Base-by-base conservation (phyloP, 1,140 invertebrate genomes). In the Heliconius melpomene region DNA sequence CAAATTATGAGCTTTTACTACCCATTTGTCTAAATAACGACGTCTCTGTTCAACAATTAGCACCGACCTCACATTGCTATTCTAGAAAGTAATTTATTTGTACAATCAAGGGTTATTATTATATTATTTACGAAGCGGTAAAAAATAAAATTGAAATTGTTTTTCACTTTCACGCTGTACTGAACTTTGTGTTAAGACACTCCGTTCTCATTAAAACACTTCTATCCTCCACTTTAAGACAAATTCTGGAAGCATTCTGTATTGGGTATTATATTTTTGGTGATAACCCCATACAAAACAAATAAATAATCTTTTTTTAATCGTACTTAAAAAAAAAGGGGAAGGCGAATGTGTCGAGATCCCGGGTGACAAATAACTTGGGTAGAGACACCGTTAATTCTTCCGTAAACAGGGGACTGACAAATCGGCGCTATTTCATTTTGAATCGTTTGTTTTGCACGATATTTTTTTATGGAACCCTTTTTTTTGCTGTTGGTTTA, bases 21-120 rank as follows among this genome's bases (percentile, higher is more conserved):
- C 78, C 81, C 72, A 80, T 79, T 79, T 73, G 75, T 77, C 74
- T 75, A 70, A 77, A 72, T 74, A 60, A 79, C 72, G n/a, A 75
- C 74, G 77, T 74, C 72, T 80, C 78, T 60, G 77, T 82, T 79
- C 72, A 80, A 77, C 79, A 80, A 76, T 79, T 50, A 75, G 75
- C 70, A 54, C 23, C 72, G 50, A 74, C 57, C 57, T 20, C 72
- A 72, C 72, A 38, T 74, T 57, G 50, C 72, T 70, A 79, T 83
- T 83, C 72, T 70, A 77, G 75, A 83, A 83, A 79, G 76, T 86
- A 80, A 87, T 84, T 84, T 81, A 71, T 79, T 76, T 78, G 71
- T 77, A 84, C 75, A 83, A 85, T 87, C 83, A 83, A 74, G 66
- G 83, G 81, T 82, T 83, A 85, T 85, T 85, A 87, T 83, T 87